Evolutionary conservation across 2,888 invertebrate genomes (phyloP).

Genomic region (Lasioglossum marginatum): DNA sequence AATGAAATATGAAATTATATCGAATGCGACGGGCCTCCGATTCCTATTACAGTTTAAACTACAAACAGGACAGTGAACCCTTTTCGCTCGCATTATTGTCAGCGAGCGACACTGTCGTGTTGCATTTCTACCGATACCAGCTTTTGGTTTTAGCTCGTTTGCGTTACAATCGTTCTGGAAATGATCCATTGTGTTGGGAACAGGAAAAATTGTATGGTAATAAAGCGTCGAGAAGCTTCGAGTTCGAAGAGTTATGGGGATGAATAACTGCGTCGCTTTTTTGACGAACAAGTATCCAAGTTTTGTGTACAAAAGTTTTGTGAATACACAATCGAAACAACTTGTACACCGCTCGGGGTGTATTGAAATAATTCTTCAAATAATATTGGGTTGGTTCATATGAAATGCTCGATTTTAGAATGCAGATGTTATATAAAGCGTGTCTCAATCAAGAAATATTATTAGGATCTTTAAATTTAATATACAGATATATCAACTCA

Average conservation of each 20-base stretch:
- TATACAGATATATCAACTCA: too few species aligned
- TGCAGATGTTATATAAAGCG: too few species aligned
- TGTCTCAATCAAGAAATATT: not conserved
- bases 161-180: not conserved
- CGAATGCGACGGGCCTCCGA: conserved; percentile 25
- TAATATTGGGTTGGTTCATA: not conserved
- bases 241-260: not conserved
- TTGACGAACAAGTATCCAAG: not conserved
- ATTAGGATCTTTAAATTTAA: not conserved
- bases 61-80: conserved; percentile 17
- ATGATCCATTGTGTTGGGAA: not conserved
- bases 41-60: conserved; percentile 37
- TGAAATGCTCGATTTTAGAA: too few species aligned
- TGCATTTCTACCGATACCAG: not conserved
- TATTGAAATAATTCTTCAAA: not conserved
- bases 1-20: conserved; percentile 62
- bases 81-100: conserved; percentile 13
- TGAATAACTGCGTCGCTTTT: not conserved
- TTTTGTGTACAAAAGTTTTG: not conserved
- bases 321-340: not conserved
- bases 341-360: too few species aligned
- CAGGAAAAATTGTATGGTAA: too few species aligned
- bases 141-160: not conserved
- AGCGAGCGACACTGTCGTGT: not conserved
- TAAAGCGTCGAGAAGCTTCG: not conserved